These are phyloP conservation scores for Trissolcus basalis DNA, from an alignment of 1,140 invertebrate genomes.

Conservation along the genomic window DNA sequence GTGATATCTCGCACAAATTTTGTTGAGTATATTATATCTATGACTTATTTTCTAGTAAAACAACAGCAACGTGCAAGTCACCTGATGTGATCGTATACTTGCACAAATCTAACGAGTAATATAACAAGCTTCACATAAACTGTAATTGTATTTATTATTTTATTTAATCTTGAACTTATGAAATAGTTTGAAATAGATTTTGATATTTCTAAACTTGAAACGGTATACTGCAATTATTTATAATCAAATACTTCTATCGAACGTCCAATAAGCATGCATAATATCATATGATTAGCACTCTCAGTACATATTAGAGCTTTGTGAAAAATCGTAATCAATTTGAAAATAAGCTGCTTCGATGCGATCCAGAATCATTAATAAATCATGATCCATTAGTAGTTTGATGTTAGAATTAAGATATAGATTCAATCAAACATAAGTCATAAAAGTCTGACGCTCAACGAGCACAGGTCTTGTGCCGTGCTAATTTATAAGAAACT, in stretches of 20 bases:
- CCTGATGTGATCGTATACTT: slow-evolving; percentile 33
- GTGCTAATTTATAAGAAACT: slow-evolving; percentile 23
- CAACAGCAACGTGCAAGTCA: slow-evolving; percentile 38
- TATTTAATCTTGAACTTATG: too few relatives aligned
- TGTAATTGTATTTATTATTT: slow-evolving; percentile 30
- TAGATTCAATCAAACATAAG: neutral
- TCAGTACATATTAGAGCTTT: slow-evolving; percentile 41
- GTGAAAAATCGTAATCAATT: slow-evolving; percentile 42
- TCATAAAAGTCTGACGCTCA: slow-evolving; percentile 13
- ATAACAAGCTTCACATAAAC: slow-evolving; percentile 38
- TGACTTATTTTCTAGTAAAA: slow-evolving; percentile 47
- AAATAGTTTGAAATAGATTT: too few relatives aligned
- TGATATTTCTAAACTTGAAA: too few relatives aligned
- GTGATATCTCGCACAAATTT: slow-evolving; percentile 56
- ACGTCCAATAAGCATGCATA: slow-evolving; percentile 41
- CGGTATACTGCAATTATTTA: slow-evolving; percentile 12
- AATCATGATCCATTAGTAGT: slow-evolving; percentile 24
- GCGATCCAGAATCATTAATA: slow-evolving; percentile 68
- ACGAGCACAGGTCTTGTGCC: slow-evolving; percentile 35
- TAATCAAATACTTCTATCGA: slow-evolving; percentile 5
- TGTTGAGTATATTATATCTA: slow-evolving; percentile 41
- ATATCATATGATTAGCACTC: slow-evolving; percentile 36
- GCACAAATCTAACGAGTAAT: slow-evolving; percentile 36
- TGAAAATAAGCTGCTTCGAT: slow-evolving; percentile 60
- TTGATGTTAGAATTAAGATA: too few relatives aligned